Evolutionary conservation across 2,888 invertebrate genomes (phyloP), one percentile per base, ranked within the genome.

Genomic region (Iphiclides podalirius): DNA sequence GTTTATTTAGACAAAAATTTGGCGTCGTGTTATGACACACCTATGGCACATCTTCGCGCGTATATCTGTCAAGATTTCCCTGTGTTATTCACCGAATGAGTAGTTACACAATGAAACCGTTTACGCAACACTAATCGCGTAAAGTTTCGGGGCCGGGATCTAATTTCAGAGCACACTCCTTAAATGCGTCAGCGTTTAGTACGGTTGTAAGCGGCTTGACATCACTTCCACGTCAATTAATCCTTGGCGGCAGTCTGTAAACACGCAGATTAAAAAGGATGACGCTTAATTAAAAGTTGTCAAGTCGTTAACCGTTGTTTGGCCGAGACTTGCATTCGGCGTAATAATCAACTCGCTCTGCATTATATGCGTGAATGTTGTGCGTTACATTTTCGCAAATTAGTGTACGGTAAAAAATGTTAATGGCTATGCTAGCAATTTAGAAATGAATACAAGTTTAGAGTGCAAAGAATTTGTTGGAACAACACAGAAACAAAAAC

Each of bases 191-290:
- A 44, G 35, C 31, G 23, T 28, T n/a, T n/a, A n/a, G n/a, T n/a
- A n/a, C n/a, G n/a, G n/a, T n/a, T n/a, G 17, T 37, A 15, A 31
- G 40, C 16, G 34, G 17, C 31, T 23, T 51, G 50, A 51, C 50
- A 20, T 51, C 50, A 51, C 45, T 45, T 23, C 45, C 31, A 45
- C 23, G 31, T 34, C 41, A 37, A 51, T 51, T 45, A 46, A 37
- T 14, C 28, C 14, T 35, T 44, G 36, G 15, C 40, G 35, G 31
- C 14, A n/a, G 39, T 50, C 40, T 17, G 41, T 12, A 31, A 37
- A 46, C 40, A 51, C 28, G 41, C 36, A 31, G 28, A 44, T 50
- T 39, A 44, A 39, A 39, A 17, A 13, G 35, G 6, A 33, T 33
- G 20, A 17, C 17, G 33, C 20, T 20, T 42, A 11, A 42, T 31